Percentiles rank a stretch among this genome's conserved stretches.
phyloP scores from a whole-genome alignment of 2,113 vertebrate species.

The Colistium nudipinnis region DNA sequence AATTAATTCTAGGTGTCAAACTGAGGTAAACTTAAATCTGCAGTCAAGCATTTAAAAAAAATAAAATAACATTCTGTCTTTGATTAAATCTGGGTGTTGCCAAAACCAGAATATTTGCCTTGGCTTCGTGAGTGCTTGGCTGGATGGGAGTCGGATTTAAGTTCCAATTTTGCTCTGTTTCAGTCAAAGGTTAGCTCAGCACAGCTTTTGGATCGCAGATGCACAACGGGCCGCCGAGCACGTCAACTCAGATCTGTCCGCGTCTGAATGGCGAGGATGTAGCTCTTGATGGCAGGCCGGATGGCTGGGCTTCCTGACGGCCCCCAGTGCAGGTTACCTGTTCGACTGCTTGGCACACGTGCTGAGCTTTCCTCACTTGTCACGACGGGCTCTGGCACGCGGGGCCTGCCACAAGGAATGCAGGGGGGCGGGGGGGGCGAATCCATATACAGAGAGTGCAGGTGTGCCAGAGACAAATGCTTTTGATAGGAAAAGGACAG shows the following conservation, averaged over 20 bases:
- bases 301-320: conserved; percentile 6
- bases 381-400: conserved; percentile 63
- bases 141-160: conserved; percentile 13
- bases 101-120: conserved; percentile 12
- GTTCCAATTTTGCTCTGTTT: background rate
- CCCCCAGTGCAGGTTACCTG: conserved; percentile 1
- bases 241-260: too few relatives aligned
- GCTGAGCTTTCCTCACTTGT: conserved; percentile 46
- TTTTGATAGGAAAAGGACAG: conserved; percentile 56
- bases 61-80: background rate
- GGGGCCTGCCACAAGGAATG: conserved; percentile 44
- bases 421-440: background rate
- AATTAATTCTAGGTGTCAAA: conserved; percentile 37
- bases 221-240: background rate
- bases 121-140: background rate
- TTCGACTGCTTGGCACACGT: conserved; percentile 38
- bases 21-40: conserved; percentile 23
- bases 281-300: conserved; percentile 10
- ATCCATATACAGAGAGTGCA: background rate
- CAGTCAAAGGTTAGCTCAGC: background rate
- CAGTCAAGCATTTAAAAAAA: conserved; percentile 15
- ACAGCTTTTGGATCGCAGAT: background rate
- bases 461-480: conserved; percentile 35
- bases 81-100: conserved; percentile 37
- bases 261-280: background rate